Percentiles rank a stretch among this genome's conserved stretches.
phyloP scores from a whole-genome alignment of 2,888 invertebrate genomes.

The Electrophaes corylata region DNA sequence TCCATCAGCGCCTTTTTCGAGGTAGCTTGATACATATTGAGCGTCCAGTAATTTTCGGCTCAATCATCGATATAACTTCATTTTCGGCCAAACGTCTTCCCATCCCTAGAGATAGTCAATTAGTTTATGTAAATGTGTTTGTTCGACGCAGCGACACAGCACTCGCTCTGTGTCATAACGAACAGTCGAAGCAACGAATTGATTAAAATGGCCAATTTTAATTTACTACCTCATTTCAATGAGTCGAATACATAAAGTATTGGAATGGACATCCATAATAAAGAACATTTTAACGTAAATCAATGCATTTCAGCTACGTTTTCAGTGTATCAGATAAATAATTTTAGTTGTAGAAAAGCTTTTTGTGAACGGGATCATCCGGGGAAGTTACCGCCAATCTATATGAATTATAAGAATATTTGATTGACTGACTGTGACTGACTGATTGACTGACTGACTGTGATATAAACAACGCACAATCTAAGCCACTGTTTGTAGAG shows the following conservation, averaged over 20 bases:
- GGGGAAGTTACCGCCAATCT: no score
- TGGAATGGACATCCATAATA: neutral
- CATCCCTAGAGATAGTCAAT: slow-evolving; percentile 16
- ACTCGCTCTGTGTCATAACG: neutral
- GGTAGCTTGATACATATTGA: no score
- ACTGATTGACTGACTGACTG: no score
- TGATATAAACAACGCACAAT: no score
- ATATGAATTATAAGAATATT: no score
- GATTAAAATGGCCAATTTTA: slow-evolving; percentile 14
- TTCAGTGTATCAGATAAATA: no score
- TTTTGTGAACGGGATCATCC: no score
- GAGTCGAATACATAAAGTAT: slow-evolving; percentile 3
- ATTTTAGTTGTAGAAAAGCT: no score
- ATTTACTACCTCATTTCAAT: slow-evolving; percentile 12
- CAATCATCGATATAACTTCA: neutral
- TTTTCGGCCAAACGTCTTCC: neutral
- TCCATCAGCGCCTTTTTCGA: no score
- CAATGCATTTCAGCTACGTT: neutral
- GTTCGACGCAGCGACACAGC: neutral
- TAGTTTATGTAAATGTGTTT: slow-evolving; percentile 23
- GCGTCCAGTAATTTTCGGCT: neutral
- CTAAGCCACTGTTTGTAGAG: no score
- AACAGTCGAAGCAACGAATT: slow-evolving; percentile 7
- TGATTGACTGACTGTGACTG: no score
- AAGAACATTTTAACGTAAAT: neutral